A percentile compares a stretch with the other conserved stretches of the same genome.
phyloP scores from a whole-genome alignment of 1,140 invertebrate species.

The Drosophila prosaltans region DNA sequence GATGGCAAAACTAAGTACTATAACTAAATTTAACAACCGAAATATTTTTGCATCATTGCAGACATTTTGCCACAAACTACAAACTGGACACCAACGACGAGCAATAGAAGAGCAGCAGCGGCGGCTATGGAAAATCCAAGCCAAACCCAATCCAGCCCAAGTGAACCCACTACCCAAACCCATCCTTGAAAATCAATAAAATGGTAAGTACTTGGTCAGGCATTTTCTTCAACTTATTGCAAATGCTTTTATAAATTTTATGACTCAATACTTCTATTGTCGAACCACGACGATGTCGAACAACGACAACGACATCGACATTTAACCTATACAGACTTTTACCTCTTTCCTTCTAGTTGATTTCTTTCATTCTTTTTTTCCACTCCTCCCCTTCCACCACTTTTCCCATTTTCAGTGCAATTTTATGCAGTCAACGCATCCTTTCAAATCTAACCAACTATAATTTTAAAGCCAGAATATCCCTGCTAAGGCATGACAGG shows the following conservation, averaged over 20 bases:
- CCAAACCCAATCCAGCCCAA: neutral
- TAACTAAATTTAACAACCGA: constrained; percentile 57
- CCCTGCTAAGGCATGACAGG: constrained; percentile 15
- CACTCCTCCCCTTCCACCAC: constrained; percentile 8
- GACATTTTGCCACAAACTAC: constrained; percentile 38
- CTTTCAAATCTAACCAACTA: constrained; percentile 60
- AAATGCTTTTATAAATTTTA: constrained; percentile 80
- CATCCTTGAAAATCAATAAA: constrained; percentile 70
- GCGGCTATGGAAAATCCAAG: neutral
- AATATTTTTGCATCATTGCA: constrained; percentile 65
- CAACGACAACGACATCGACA: constrained; percentile 42
- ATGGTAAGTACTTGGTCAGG: constrained; percentile 70
- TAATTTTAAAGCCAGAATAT: constrained; percentile 77
- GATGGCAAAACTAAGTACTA: constrained; percentile 13
- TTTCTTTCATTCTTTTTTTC: neutral
- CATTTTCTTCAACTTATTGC: constrained; percentile 59
- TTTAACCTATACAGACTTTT: constrained; percentile 61
- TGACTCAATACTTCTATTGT: constrained; percentile 66
- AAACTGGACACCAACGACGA: constrained; percentile 20
- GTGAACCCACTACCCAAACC: constrained; percentile 28
- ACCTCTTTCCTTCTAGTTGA: neutral
- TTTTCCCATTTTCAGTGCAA: constrained; percentile 11
- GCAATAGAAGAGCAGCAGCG: constrained; percentile 3
- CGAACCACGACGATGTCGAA: constrained; percentile 38
- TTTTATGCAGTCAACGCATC: constrained; percentile 59